phyloP scores from a whole-genome alignment of 1,140 invertebrate species.

The Zaprionus capensis region DNA sequence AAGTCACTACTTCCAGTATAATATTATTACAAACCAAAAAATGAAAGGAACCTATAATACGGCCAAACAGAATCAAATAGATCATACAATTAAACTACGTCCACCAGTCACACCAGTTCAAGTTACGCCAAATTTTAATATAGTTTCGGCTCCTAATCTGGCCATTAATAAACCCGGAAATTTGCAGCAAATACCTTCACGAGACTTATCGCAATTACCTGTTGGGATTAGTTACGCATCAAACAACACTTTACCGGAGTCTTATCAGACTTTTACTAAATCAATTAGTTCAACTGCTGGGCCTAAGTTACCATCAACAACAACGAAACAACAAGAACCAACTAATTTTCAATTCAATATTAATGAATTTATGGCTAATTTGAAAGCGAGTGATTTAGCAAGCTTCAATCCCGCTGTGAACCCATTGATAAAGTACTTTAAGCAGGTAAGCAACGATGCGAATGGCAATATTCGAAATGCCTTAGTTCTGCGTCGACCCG shows the following conservation, averaged over 20 bases:
- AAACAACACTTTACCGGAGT: constrained; percentile 64
- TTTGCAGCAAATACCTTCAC: constrained; percentile 51
- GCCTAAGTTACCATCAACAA: constrained; percentile 21
- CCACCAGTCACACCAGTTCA: constrained; percentile 58
- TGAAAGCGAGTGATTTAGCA: constrained; percentile 68
- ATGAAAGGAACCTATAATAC: constrained; percentile 72
- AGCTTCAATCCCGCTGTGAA: constrained; percentile 71
- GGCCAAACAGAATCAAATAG: constrained; percentile 53
- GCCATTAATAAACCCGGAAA: constrained; percentile 42
- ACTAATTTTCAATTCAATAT: constrained; percentile 72
- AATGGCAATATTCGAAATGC: constrained; percentile 52
- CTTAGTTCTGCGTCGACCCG: constrained; percentile 50
- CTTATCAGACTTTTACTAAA: constrained; percentile 72
- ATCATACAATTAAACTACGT: constrained; percentile 50
- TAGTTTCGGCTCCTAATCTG: constrained; percentile 70
- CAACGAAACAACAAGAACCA: constrained; percentile 37
- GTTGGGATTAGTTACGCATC: constrained; percentile 63
- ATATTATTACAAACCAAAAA: constrained; percentile 78
- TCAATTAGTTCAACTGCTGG: constrained; percentile 44
- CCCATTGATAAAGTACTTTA: constrained; percentile 78
- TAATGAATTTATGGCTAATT: constrained; percentile 75
- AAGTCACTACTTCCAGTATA: constrained; percentile 80
- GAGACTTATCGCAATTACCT: constrained; percentile 53
- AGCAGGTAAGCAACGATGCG: constrained; percentile 61
- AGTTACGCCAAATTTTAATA: constrained; percentile 68